Conservation (phyloP, 2,888 invertebrate genomes). For the Stenotaenia linearis region DNA sequence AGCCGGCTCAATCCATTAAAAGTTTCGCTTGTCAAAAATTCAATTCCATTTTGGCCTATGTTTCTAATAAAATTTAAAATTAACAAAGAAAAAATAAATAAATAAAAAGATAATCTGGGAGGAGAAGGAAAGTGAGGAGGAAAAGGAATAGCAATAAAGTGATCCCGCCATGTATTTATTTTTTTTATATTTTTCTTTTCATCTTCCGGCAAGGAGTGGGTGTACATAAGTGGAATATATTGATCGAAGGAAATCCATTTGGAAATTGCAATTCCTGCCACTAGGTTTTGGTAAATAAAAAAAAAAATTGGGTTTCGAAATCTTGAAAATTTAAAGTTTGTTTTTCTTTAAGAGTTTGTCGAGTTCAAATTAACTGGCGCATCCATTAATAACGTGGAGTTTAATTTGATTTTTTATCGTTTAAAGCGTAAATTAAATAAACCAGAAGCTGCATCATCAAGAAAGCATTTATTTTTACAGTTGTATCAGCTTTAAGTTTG, state of each 20-base stretch:
- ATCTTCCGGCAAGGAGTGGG: not conserved
- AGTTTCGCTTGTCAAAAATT: not conserved
- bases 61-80: not conserved
- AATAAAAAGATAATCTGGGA: not conserved
- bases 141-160: not conserved
- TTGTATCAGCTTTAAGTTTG: not conserved
- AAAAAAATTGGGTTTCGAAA: not conserved
- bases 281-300: not conserved
- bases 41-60: conserved; percentile 13
- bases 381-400: not conserved
- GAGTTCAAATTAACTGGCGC: not conserved
- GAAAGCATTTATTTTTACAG: not conserved
- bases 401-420: not conserved
- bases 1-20: conserved; percentile 5
- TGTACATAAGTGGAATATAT: conserved; percentile 7
- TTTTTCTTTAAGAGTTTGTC: not conserved
- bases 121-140: not conserved
- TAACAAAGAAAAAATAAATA: not conserved
- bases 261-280: conserved; percentile 16
- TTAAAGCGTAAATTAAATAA: not conserved
- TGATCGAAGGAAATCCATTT: conserved; percentile 17
- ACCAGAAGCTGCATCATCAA: not conserved
- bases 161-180: not conserved
- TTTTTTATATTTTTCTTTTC: not conserved
- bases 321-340: too few species aligned